These are phyloP conservation scores for Rhineura floridana DNA, from an alignment of 2,113 vertebrate genomes.

Conservation along the genomic window DNA sequence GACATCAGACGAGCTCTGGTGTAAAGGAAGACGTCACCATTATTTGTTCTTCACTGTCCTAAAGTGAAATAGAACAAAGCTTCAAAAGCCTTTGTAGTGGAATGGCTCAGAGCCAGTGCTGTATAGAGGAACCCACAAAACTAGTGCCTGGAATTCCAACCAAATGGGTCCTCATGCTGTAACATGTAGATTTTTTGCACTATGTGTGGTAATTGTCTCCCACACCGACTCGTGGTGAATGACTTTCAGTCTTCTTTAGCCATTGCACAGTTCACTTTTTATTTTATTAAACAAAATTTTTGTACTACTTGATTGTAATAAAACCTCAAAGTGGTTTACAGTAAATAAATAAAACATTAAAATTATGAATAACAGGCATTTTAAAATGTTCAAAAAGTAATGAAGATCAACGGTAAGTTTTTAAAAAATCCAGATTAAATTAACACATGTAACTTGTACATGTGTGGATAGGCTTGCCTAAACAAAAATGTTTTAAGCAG, in stretches of 20 bases:
- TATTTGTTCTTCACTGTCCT: conserved; percentile 60
- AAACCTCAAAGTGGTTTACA: too few relatives aligned
- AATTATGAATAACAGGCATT: too few relatives aligned
- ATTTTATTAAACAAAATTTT: too few relatives aligned
- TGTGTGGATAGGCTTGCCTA: too few relatives aligned
- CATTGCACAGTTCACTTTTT: not conserved
- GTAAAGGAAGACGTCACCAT: conserved; percentile 46
- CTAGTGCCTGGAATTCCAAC: conserved; percentile 30
- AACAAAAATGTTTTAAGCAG: too few relatives aligned
- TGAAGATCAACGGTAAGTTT: too few relatives aligned
- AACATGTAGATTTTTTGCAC: not conserved
- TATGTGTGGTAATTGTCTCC: not conserved
- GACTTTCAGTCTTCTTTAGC: not conserved
- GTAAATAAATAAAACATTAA: too few relatives aligned
- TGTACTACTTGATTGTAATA: too few relatives aligned
- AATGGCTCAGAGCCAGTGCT: conserved; percentile 44
- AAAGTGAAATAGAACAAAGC: conserved; percentile 56
- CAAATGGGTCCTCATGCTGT: conserved; percentile 14
- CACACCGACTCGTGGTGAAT: not conserved
- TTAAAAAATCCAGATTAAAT: too few relatives aligned
- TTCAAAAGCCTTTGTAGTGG: conserved; percentile 52
- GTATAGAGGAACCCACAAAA: conserved; percentile 45
- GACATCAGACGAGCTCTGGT: conserved; percentile 61
- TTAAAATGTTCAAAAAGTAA: too few relatives aligned
- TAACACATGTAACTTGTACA: too few relatives aligned